phyloP scores from a whole-genome alignment of 2,113 vertebrate species.

The Varanus salvator region DNA sequence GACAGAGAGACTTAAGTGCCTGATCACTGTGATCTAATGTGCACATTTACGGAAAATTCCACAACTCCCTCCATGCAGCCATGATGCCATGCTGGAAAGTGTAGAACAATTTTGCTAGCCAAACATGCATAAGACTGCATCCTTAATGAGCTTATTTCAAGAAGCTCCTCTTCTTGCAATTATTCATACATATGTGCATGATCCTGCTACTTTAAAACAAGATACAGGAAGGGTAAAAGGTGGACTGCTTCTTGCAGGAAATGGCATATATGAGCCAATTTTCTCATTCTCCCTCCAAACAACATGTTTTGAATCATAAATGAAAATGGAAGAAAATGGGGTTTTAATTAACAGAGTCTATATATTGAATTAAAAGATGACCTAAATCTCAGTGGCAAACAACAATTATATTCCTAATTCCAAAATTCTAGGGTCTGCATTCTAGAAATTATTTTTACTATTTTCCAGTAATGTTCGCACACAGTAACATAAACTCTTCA shows the following conservation, averaged over 20 bases:
- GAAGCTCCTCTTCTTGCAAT: slow-evolving; percentile 14
- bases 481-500: background rate
- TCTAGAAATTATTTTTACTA: background rate
- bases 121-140: no score
- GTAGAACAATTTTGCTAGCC: no score
- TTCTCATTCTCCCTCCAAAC: background rate
- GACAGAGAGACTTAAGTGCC: slow-evolving; percentile 17
- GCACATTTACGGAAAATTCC: no score
- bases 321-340: slow-evolving; percentile 26
- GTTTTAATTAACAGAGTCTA: slow-evolving; percentile 8
- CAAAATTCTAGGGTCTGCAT: background rate
- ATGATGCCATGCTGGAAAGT: no score
- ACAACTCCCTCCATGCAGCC: no score
- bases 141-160: slow-evolving; percentile 23
- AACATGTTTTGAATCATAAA: slow-evolving; percentile 12
- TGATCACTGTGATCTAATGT: background rate
- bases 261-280: background rate
- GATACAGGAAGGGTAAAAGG: slow-evolving; percentile 9
- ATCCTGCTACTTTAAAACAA: background rate
- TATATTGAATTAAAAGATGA: background rate
- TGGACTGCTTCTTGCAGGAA: slow-evolving; percentile 11
- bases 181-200: background rate
- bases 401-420: background rate
- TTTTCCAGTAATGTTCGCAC: background rate
- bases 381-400: background rate